Conservation (phyloP, 2,888 invertebrate genomes). For the Parasteatoda lunata region DNA sequence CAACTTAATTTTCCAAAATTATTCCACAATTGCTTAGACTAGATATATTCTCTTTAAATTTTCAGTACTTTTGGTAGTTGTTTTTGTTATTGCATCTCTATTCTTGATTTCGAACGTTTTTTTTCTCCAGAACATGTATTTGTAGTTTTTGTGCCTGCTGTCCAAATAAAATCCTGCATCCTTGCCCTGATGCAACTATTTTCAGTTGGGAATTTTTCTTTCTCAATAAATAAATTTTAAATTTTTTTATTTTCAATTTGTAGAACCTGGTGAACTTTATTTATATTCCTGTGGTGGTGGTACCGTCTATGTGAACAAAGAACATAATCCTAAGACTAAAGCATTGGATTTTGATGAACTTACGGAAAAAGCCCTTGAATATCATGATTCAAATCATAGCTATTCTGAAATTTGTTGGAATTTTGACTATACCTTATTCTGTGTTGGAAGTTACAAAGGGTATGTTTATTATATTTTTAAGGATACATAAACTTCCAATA, state of each 20-base stretch:
- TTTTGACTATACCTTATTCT: constrained; percentile 78
- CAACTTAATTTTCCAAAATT: too few relatives aligned
- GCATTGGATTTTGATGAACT: constrained; percentile 72
- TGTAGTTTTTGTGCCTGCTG: too few relatives aligned
- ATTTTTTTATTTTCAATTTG: constrained; percentile 7
- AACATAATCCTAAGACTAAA: constrained; percentile 71
- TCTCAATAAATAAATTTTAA: too few relatives aligned
- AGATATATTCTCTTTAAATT: too few relatives aligned
- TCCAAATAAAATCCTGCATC: too few relatives aligned
- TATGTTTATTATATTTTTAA: constrained; percentile 74
- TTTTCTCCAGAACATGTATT: too few relatives aligned
- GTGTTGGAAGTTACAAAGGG: constrained; percentile 81
- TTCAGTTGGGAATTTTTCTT: too few relatives aligned
- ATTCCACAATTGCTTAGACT: too few relatives aligned
- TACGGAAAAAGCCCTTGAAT: constrained; percentile 70
- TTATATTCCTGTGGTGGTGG: constrained; percentile 82
- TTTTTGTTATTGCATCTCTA: too few relatives aligned
- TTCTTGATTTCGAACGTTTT: too few relatives aligned
- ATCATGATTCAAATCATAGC: constrained; percentile 68
- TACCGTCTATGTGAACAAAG: constrained; percentile 74
- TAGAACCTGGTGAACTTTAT: neutral
- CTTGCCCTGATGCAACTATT: too few relatives aligned
- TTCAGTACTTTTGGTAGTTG: too few relatives aligned
- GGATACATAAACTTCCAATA: neutral
- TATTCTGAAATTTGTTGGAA: constrained; percentile 79